A percentile compares a stretch with the other conserved stretches of the same genome.
Evolutionary conservation across 2,113 vertebrate species (phyloP).

Genomic region (Aix galericulata): DNA sequence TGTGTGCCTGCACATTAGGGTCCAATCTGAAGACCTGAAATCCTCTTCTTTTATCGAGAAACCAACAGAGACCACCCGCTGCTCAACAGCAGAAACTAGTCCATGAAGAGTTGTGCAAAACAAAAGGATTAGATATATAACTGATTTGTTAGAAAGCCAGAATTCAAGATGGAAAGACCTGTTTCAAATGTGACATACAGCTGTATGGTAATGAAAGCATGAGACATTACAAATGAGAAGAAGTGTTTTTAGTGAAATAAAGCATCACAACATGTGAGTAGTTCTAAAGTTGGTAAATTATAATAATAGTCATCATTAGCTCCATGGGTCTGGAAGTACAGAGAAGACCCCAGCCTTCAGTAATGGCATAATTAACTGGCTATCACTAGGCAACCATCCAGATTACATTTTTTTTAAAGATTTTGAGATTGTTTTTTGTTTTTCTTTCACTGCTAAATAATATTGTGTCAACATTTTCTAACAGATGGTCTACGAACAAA

Average conservation of each 20-base stretch:
- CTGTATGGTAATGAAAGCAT: background rate
- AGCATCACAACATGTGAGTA: background rate
- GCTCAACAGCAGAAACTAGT: background rate
- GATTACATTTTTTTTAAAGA: background rate
- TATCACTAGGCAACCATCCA: slow-evolving; percentile 10
- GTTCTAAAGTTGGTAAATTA: background rate
- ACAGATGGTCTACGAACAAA: background rate
- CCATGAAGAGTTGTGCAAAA: background rate
- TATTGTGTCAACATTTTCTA: background rate
- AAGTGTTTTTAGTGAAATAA: background rate
- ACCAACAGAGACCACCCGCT: background rate
- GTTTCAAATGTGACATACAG: background rate
- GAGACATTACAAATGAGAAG: background rate
- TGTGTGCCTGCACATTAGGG: accelerated
- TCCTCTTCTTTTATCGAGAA: background rate
- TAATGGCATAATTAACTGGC: background rate
- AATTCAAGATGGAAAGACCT: background rate
- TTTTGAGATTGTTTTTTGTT: background rate
- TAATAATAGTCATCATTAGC: background rate
- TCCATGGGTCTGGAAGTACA: background rate
- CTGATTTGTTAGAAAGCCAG: background rate
- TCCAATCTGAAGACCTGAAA: background rate
- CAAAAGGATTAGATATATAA: background rate
- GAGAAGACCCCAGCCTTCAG: background rate
- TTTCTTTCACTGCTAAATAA: background rate